Conservation (phyloP, 2,113 vertebrate species). For the Perca fluviatilis region DNA sequence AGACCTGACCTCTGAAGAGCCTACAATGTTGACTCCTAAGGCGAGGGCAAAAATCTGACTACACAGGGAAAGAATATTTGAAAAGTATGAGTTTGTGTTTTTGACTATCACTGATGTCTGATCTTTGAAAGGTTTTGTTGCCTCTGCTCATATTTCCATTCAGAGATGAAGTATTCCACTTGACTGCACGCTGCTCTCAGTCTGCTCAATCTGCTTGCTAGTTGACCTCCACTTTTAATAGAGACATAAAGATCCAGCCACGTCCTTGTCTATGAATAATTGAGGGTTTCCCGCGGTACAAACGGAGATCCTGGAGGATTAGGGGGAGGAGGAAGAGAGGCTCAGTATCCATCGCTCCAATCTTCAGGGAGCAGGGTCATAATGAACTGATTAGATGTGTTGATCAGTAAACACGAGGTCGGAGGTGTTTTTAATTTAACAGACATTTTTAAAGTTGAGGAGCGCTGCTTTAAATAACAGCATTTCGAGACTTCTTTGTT, state of each 20-base stretch:
- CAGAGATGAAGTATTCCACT: conserved; percentile 5
- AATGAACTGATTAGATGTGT: conserved; percentile 48
- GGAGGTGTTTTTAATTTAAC: conserved; percentile 8
- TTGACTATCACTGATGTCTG: conserved; percentile 1
- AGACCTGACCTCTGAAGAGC: conserved; percentile 31
- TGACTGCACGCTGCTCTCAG: conserved; percentile 39
- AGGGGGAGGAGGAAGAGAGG: conserved; percentile 40
- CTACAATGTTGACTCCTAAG: not conserved
- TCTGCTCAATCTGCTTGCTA: conserved; percentile 37
- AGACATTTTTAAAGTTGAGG: not conserved
- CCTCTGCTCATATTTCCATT: conserved; percentile 22
- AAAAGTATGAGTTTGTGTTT: conserved; percentile 6
- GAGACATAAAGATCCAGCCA: conserved; percentile 58
- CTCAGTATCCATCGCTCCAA: conserved; percentile 30
- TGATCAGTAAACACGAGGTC: conserved; percentile 15
- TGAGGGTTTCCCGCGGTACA: conserved; percentile 61
- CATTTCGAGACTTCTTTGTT: not conserved
- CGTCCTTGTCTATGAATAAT: conserved; percentile 72
- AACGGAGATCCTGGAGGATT: conserved; percentile 54
- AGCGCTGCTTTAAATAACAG: not conserved
- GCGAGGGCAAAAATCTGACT: not conserved
- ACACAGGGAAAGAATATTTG: not conserved
- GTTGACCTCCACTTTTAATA: conserved; percentile 70
- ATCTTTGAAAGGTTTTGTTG: not conserved
- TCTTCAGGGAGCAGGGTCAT: conserved; percentile 6